These are phyloP conservation scores for Drosophila flavopinicola DNA, from an alignment of 2,888 invertebrate genomes.

Conservation along the genomic window DNA sequence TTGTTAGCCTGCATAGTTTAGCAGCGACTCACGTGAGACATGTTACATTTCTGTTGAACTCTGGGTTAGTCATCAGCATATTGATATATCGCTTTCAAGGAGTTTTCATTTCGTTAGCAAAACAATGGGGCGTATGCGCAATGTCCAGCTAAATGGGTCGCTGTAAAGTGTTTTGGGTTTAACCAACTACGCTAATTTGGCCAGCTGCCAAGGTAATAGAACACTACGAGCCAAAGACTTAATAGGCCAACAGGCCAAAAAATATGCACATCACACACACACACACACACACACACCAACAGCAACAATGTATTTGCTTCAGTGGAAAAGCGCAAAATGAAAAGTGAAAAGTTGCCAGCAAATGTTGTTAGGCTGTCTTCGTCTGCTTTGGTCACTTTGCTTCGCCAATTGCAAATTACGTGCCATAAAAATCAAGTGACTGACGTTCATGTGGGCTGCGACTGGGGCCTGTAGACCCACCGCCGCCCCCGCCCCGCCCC, in stretches of 20 bases:
- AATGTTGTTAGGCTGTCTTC: slow-evolving; percentile 38
- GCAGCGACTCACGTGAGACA: slow-evolving; percentile 67
- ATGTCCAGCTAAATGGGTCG: slow-evolving; percentile 71
- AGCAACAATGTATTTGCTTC: neutral
- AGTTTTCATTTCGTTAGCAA: slow-evolving; percentile 30
- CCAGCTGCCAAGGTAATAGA: slow-evolving; percentile 58
- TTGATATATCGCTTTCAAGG: slow-evolving; percentile 1
- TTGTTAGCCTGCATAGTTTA: slow-evolving; percentile 55
- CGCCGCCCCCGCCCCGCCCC: neutral
- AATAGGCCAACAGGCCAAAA: slow-evolving; percentile 79
- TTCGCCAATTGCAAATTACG: slow-evolving; percentile 78
- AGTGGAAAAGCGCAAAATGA: slow-evolving; percentile 78
- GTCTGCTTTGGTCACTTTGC: slow-evolving; percentile 42
- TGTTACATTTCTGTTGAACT: slow-evolving; percentile 61
- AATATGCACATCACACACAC: slow-evolving; percentile 30
- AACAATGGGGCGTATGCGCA: slow-evolving; percentile 67
- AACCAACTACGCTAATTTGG: slow-evolving; percentile 56
- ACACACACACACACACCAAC: slow-evolving; percentile 23
- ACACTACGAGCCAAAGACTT: slow-evolving; percentile 59
- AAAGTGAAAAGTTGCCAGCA: slow-evolving; percentile 82
- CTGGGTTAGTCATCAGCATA: slow-evolving; percentile 55
- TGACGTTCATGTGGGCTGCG: slow-evolving; percentile 65
- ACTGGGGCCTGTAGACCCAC: slow-evolving; percentile 5
- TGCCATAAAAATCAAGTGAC: slow-evolving; percentile 73
- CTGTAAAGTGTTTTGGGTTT: slow-evolving; percentile 47